Base-by-base conservation (phyloP, 2,888 invertebrate species). In the Harmothoe impar region DNA sequence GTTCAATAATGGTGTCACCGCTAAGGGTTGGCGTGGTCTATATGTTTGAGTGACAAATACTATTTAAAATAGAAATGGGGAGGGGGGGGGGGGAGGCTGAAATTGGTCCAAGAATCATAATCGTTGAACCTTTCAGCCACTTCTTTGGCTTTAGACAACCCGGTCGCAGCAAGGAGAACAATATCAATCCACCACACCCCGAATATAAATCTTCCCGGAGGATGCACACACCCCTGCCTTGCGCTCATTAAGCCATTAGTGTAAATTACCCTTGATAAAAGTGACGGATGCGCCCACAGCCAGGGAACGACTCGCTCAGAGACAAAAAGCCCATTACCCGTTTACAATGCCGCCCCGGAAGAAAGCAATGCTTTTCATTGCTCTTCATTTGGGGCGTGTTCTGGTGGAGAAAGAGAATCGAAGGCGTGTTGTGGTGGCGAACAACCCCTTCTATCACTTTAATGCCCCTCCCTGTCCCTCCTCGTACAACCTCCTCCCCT, bases 321-420 rank as follows among this genome's bases (percentile, higher is more conserved):
- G 72, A 72, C 72, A 72, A 72, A 72, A 72, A 72, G 72, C 29
- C 31, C 72, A 72, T 72, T 72, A 72, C 29, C 29, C 72, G 25
- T 72, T 72, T 72, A 72, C 72, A 72, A 72, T 72, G 62, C 62
- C 29, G 77, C 10, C 77, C 77, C 77, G 25, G 31, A 33, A 43
- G 81, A 81, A 33, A n/a, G 43, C 35, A 43, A 81, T 81, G 81
- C 35, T 43, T 35, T 81, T 81, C 81, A 81, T 81, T 81, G 81
- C 35, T 20, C 23, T 20, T 81, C 81, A 81, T 17, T 81, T 20
- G 43, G 25, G 31, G 77, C 31, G 25, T 15, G 43, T 43, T 43
- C 43, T 43, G 43, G 43, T 43, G 43, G 43, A 43, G 43, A 43
- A 43, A 43, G 43, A 43, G 43, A 10, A 43, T 43, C 43, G 62